These are phyloP conservation scores for Euleptes europaea DNA, from an alignment of 2,113 vertebrate species.

Conservation along the genomic window DNA sequence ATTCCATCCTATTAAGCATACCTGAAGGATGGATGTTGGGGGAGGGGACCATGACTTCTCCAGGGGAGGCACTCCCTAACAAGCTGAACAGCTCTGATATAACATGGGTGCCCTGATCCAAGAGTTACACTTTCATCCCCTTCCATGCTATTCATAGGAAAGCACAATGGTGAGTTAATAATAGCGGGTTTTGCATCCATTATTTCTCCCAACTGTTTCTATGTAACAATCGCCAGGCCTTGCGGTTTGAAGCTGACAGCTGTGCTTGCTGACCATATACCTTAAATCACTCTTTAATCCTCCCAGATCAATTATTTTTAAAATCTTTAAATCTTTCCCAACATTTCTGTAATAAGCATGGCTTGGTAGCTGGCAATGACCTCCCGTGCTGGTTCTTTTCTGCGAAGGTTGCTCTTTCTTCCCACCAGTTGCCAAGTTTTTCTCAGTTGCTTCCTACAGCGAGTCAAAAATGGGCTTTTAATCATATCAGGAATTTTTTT, in stretches of 20 bases:
- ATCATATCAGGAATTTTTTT: neutral
- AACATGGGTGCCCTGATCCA: fast-evolving
- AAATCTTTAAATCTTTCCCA: slow-evolving; percentile 5
- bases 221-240: neutral
- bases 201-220: neutral
- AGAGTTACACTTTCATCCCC: neutral
- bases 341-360: slow-evolving; percentile 5
- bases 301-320: neutral
- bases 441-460: slow-evolving; percentile 38
- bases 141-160: neutral
- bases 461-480: slow-evolving; percentile 47
- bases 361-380: slow-evolving; percentile 5
- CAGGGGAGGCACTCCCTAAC: neutral
- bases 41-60: fast-evolving
- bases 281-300: neutral
- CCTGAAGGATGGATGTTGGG: neutral
- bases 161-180: fast-evolving
- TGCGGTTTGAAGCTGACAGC: neutral
- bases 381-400: neutral
- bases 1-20: neutral
- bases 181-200: neutral
- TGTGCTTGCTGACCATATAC: neutral
- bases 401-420: neutral
- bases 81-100: fast-evolving
- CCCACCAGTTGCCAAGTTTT: slow-evolving; percentile 7